Conservation (phyloP, 1,140 invertebrate genomes). For the Eurosta solidaginis region DNA sequence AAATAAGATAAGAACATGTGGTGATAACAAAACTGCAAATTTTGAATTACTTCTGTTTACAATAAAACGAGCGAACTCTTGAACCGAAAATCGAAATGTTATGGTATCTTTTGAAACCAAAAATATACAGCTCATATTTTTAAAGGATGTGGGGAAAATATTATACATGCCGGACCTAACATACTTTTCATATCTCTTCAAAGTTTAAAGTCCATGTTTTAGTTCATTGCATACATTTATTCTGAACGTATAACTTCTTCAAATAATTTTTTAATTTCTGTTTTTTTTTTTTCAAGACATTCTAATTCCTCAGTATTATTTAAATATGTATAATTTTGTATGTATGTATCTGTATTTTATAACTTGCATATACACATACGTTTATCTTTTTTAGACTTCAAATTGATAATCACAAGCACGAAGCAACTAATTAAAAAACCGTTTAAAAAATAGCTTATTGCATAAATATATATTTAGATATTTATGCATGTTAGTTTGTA, state of each 20-base stretch:
- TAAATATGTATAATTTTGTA: background rate
- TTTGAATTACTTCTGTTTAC: too few relatives aligned
- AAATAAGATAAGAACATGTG: too few relatives aligned
- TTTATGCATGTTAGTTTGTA: too few relatives aligned
- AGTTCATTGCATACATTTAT: conserved; percentile 8
- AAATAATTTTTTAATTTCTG: background rate
- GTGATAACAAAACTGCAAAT: too few relatives aligned
- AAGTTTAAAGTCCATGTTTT: background rate
- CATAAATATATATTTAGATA: conserved; percentile 14
- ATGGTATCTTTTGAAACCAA: too few relatives aligned
- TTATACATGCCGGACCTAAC: too few relatives aligned
- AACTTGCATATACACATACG: background rate
- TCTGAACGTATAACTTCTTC: background rate
- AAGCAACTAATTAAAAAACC: conserved; percentile 15
- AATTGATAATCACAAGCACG: background rate
- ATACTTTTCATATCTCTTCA: too few relatives aligned
- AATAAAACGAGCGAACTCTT: too few relatives aligned
- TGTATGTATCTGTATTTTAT: background rate
- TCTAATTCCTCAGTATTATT: background rate
- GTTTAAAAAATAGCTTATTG: background rate
- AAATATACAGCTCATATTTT: too few relatives aligned
- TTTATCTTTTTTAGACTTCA: background rate
- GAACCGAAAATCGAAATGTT: too few relatives aligned
- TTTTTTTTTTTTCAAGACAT: background rate
- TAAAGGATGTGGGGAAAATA: too few relatives aligned